Conservation (phyloP, 2,888 invertebrate genomes). For the Drosophila basisetae region DNA sequence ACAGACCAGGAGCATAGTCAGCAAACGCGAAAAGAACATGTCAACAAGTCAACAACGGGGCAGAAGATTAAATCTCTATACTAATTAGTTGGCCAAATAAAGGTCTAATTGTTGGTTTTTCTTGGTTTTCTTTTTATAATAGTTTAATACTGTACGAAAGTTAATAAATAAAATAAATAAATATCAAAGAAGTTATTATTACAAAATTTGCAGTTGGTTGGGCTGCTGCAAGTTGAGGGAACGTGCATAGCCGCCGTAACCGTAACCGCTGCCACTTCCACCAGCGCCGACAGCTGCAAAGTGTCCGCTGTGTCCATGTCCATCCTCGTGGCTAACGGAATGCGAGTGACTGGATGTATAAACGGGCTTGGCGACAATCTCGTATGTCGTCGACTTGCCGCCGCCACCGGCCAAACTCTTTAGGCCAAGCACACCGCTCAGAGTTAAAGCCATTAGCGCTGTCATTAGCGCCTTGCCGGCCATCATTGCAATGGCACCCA, state of each 20-base stretch:
- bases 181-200: constrained; percentile 45
- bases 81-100: not conserved
- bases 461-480: constrained; percentile 94
- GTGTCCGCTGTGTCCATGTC: constrained; percentile 83
- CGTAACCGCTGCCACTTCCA: constrained; percentile 87
- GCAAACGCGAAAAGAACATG: not conserved
- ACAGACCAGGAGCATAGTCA: not conserved
- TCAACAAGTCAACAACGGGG: too few species aligned
- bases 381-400: constrained; percentile 92
- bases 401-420: constrained; percentile 89
- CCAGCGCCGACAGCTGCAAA: constrained; percentile 69
- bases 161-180: constrained; percentile 46
- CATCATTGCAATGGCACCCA: constrained; percentile 91
- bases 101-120: not conserved
- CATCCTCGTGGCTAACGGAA: constrained; percentile 88
- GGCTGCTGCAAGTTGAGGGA: constrained; percentile 75
- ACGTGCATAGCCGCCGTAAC: constrained; percentile 86
- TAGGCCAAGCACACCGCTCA: constrained; percentile 91
- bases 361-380: constrained; percentile 93
- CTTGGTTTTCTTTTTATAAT: not conserved
- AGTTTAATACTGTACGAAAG: constrained; percentile 12
- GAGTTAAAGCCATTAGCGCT: constrained; percentile 91
- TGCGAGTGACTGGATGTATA: constrained; percentile 89
- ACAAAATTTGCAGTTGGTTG: constrained; percentile 50
- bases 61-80: too few species aligned